phyloP scores from a whole-genome alignment of 1,140 invertebrate genomes.

The Ganaspis sp. region DNA sequence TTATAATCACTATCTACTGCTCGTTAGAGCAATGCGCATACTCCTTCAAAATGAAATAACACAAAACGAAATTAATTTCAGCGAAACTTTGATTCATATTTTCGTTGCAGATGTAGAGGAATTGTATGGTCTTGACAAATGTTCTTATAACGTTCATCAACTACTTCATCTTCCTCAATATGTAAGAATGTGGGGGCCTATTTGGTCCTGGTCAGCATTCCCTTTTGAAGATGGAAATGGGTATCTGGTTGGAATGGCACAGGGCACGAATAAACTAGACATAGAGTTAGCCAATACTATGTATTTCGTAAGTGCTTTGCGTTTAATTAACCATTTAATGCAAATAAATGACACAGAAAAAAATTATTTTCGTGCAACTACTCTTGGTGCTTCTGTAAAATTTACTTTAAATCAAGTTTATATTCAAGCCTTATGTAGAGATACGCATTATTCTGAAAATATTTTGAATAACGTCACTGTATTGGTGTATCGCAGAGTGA shows the following conservation, averaged over 20 bases:
- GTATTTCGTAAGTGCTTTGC: background rate
- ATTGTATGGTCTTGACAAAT: slow-evolving; percentile 37
- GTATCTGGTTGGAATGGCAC: slow-evolving; percentile 30
- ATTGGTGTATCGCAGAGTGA: background rate
- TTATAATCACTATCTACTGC: slow-evolving; percentile 28
- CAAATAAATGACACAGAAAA: background rate
- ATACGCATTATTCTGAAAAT: too few species aligned
- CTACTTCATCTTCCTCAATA: slow-evolving; percentile 29
- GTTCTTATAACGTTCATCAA: slow-evolving; percentile 42
- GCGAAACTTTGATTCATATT: slow-evolving; percentile 28
- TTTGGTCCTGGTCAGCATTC: slow-evolving; percentile 39
- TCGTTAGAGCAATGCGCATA: background rate
- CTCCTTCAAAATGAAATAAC: slow-evolving; percentile 21
- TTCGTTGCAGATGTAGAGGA: slow-evolving; percentile 33
- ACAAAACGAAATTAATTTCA: slow-evolving; percentile 33
- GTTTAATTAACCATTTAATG: background rate
- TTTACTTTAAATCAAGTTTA: too few species aligned
- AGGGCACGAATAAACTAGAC: slow-evolving; percentile 36
- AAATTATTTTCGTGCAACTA: too few species aligned
- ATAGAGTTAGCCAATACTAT: slow-evolving; percentile 34
- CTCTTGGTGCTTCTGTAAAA: too few species aligned
- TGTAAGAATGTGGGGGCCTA: slow-evolving; percentile 38
- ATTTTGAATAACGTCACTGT: too few species aligned
- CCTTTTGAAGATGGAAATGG: slow-evolving; percentile 40
- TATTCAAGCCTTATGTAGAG: too few species aligned